Percentiles rank a stretch among this genome's conserved stretches.
Conservation (phyloP, 1,140 invertebrate genomes). For the Nomia melanderi region DNA sequence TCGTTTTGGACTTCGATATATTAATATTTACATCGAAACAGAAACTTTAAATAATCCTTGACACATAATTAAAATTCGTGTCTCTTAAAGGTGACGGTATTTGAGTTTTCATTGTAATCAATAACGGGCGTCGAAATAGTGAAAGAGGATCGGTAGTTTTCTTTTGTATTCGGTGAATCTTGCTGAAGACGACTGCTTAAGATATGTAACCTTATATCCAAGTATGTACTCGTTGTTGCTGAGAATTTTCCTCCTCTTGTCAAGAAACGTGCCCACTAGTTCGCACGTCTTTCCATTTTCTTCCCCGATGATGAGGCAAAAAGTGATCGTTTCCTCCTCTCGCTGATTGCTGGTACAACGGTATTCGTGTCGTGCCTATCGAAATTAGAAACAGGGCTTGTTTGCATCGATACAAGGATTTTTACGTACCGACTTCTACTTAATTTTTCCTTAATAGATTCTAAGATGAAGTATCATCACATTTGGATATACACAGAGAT, state of each 20-base stretch:
- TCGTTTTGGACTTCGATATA: not conserved
- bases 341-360: constrained; percentile 69
- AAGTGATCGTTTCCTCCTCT: constrained; percentile 62
- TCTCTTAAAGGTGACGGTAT: not conserved
- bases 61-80: not conserved
- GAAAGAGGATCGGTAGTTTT: not conserved
- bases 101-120: constrained; percentile 19
- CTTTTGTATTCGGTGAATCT: not conserved
- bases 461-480: not conserved
- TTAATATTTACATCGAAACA: constrained; percentile 9
- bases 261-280: constrained; percentile 68
- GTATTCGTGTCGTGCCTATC: constrained; percentile 72
- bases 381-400: constrained; percentile 64
- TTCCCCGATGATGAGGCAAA: constrained; percentile 61
- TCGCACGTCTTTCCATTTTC: constrained; percentile 63
- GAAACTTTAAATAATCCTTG: constrained; percentile 14
- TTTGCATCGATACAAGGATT: constrained; percentile 59
- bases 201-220: constrained; percentile 66
- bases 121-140: not conserved
- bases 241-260: constrained; percentile 65
- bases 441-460: not conserved
- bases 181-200: not conserved
- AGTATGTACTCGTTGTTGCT: constrained; percentile 71
- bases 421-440: constrained; percentile 43
- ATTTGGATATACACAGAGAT: not conserved